These are phyloP conservation scores for Petrolisthes manimaculis DNA, from an alignment of 2,888 invertebrate species.

Conservation along the genomic window DNA sequence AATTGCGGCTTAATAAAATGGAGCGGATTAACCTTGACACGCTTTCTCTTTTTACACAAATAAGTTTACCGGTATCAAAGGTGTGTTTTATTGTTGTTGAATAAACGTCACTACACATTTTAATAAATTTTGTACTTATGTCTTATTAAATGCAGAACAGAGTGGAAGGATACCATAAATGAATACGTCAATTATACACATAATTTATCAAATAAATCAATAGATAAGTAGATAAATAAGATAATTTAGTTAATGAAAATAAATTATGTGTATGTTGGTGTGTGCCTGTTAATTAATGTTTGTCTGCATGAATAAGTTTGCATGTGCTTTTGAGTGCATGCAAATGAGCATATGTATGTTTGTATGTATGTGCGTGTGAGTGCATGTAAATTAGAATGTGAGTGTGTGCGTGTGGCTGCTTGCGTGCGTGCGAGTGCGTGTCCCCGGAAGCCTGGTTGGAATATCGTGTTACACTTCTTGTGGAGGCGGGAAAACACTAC, in stretches of 20 bases:
- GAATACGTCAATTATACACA: slow-evolving; percentile 8
- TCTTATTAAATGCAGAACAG: too few species aligned
- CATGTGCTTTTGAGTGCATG: neutral
- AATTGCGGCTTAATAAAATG: too few species aligned
- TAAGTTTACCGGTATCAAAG: too few species aligned
- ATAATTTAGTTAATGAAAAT: slow-evolving; percentile 7
- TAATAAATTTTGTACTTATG: too few species aligned
- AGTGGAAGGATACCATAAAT: too few species aligned
- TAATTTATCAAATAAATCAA: neutral
- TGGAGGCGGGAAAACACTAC: slow-evolving; percentile 24
- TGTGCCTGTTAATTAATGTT: neutral
- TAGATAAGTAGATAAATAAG: slow-evolving; percentile 15
- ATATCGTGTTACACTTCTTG: slow-evolving; percentile 20
- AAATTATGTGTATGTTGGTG: neutral
- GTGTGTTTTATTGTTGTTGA: too few species aligned
- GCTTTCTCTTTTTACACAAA: too few species aligned
- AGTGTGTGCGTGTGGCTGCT: neutral
- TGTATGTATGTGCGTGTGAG: slow-evolving; percentile 12
- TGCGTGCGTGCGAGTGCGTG: neutral
- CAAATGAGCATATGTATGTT: neutral
- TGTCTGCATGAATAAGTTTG: neutral
- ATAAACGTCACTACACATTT: too few species aligned
- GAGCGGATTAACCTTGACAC: too few species aligned
- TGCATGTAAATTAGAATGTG: neutral
- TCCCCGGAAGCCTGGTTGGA: slow-evolving; percentile 8